Base-by-base conservation (phyloP, 2,113 vertebrate species). In the Conger conger region DNA sequence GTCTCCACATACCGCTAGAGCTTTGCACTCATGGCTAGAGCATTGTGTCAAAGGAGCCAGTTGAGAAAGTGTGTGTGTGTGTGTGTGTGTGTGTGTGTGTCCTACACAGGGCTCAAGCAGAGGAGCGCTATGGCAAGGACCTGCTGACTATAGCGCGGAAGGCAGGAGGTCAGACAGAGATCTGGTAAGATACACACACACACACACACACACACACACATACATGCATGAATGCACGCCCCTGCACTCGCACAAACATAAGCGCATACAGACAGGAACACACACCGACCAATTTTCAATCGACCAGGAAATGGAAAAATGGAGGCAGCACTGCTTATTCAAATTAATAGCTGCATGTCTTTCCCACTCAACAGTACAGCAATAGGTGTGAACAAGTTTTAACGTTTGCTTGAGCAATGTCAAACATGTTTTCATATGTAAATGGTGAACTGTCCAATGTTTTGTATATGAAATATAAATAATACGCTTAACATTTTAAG, bases 41-140 rank as follows among this genome's bases (percentile, higher is more conserved):
- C 54, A 57, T 20, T 57, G 54, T 16, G 54, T 9, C 2, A 17
- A 57, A 57, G 18, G 54, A 2, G 18, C 3, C 23, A 60, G 18
- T 60, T 27, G 18, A 30, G 3, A 11, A 30, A 33, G 68, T 84
- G 23, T 85, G 45, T 80, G 0, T 87, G 8, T 84, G 84, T 54
- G 33, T 4, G 68, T 73, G 68, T 84, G 23, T 85, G 45, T 80
- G 0, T 87, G 8, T 84, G 84, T 54, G 33, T 78, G 50, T 35
- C 45, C 36, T 79, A 20, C 73, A 80, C 95, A 99, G 98, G 94
- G 97, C 97, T 5, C 93, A 95, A 20, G 97, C 97, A 5, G 98
- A 99, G 90, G 98, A 99, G 87, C 96, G 93, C 84, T 99, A 99
- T 0, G 98, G 98, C 33, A 98, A 97, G 88, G 98, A 99, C 83